phyloP scores from a whole-genome alignment of 1,140 invertebrate genomes.

The Ceratosolen solmsi region DNA sequence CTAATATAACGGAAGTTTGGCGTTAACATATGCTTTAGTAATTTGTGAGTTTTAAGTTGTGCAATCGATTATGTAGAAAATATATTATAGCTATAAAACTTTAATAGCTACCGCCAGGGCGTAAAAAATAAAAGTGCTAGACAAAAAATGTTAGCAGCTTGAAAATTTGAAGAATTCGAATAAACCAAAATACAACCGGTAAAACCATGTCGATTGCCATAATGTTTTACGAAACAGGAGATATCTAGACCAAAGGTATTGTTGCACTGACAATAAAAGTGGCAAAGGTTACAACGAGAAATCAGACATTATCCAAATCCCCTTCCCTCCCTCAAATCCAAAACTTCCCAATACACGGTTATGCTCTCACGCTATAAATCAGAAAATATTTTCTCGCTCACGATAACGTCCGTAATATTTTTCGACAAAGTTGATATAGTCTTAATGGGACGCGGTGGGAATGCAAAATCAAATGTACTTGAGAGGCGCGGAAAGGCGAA shows the following conservation, averaged over 20 bases:
- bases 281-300: constrained; percentile 20
- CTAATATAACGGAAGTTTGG: not conserved
- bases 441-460: not conserved
- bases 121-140: not conserved
- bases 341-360: not conserved
- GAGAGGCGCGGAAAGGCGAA: not conserved
- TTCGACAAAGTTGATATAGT: not conserved
- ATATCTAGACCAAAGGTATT: not conserved
- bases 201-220: constrained; percentile 14
- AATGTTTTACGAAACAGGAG: constrained; percentile 12
- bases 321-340: too few species aligned
- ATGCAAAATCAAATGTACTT: constrained; percentile 41
- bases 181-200: constrained; percentile 31
- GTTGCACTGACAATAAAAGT: not conserved
- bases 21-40: not conserved
- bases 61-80: constrained; percentile 3
- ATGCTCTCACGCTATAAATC: not conserved
- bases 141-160: constrained; percentile 6
- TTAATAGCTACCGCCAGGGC: not conserved
- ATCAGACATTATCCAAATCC: not conserved
- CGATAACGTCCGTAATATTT: not conserved
- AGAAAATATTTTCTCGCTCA: not conserved
- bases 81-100: constrained; percentile 8
- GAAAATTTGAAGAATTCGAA: constrained; percentile 37
- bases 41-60: not conserved